Percentiles rank a stretch among this genome's conserved stretches.
Conservation (phyloP, 2,797 vertebrate genomes). For the Takifugu ocellatus region DNA sequence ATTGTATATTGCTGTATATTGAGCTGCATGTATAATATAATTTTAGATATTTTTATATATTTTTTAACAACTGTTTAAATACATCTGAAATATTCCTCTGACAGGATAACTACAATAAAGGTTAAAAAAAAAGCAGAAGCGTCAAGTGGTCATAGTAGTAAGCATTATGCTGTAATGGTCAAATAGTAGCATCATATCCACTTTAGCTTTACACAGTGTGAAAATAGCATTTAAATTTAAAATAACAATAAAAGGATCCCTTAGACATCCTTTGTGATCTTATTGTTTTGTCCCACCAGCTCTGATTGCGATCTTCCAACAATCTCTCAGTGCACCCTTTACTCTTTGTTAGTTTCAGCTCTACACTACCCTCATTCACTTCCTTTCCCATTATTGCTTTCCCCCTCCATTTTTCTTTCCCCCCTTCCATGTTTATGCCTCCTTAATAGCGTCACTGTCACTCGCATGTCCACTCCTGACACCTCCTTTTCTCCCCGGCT, state of each 20-base stretch:
- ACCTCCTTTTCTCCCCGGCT: conserved; percentile 66
- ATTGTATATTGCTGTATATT: no score
- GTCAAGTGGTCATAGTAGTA: no score
- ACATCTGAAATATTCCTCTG: no score
- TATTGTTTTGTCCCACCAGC: conserved; percentile 6
- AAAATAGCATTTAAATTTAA: conserved; percentile 8
- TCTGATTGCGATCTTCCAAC: no score
- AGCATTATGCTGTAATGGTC: no score
- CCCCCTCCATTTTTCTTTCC: conserved; percentile 1
- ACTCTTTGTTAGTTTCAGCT: conserved; percentile 13
- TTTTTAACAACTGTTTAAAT: no score
- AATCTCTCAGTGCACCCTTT: background rate
- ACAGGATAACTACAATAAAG: no score
- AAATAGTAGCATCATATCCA: no score
- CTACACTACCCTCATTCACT: background rate
- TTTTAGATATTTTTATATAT: no score
- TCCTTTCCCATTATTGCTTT: background rate
- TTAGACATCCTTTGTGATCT: conserved; percentile 10
- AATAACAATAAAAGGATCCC: background rate
- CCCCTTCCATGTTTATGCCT: conserved; percentile 21
- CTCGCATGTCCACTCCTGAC: conserved; percentile 52
- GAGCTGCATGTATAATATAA: no score
- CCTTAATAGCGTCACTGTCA: conserved; percentile 76
- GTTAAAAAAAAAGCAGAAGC: no score
- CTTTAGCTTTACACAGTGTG: no score